Base-by-base conservation (phyloP, 2,113 vertebrate genomes). In the Rana temporaria region DNA sequence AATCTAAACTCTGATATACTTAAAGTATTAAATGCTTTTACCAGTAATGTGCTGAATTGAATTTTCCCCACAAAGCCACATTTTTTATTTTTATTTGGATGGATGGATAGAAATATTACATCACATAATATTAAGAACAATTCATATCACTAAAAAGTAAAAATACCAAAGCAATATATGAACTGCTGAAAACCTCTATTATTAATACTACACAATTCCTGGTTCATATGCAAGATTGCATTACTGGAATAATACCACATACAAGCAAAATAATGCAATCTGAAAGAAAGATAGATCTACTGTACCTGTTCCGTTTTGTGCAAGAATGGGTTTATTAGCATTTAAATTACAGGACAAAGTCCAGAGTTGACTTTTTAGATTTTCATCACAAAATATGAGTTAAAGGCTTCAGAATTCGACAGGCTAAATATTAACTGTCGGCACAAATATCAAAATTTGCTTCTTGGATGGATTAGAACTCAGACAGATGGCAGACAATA, bases 341-440 rank as follows among this genome's bases (percentile, higher is more conserved):
- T 82, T 82, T 82, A 82, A 74, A 82, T 82, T 56, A 82, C 70
- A 74, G 60, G 24, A 64, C 42, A 55, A n/a, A 66, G 17, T 62
- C 62, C 48, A 32, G 42, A 65, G 48, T 19, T 57, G 5, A 26
- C n/a, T 53, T 30, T 24, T 15, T 57, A 74, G n/a, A 66, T 66
- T 62, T 55, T 24, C 60, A 62, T 74, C 59, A 74, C 60, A 74
- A 66, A 73, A 65, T 73, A 57, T 42, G 60, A 64, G 71, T 71
- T 82, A 26, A 57, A 64, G 69, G 19, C 15, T 12, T 53, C n/a
- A 19, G 24, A 82, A 72, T 55, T 20, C 52, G 70, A 74, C 48
- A 74, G 60, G 56, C 63, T 74, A 82, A 74, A 82, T 66, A 74
- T 81, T 22, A 66, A 57, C 26, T 64, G 24, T 66, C 48, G 14